A percentile compares a stretch with the other conserved stretches of the same genome.
Evolutionary conservation across 2,113 vertebrate species (phyloP).

Genomic region (Hydrolagus affinis): DNA sequence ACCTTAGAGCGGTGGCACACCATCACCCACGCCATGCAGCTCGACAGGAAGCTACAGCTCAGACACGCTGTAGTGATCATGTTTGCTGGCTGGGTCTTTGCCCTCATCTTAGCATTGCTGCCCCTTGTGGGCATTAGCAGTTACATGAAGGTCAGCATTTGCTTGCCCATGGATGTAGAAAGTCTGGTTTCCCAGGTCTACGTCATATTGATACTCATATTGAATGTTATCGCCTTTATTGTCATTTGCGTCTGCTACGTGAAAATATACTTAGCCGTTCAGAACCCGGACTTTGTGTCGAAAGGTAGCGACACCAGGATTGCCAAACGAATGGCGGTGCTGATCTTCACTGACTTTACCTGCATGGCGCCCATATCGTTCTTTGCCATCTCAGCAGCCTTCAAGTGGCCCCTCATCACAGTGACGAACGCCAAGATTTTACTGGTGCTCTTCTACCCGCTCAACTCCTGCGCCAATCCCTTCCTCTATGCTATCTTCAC

Average conservation of each 20-base stretch:
- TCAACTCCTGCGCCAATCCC: conserved; percentile 89
- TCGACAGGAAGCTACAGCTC: conserved; percentile 67
- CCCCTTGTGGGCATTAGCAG: conserved; percentile 80
- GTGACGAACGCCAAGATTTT: conserved; percentile 87
- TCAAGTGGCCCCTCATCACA: conserved; percentile 80
- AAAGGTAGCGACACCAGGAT: conserved; percentile 74
- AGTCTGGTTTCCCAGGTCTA: conserved; percentile 67
- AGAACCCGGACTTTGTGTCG: conserved; percentile 65
- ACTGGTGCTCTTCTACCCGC: conserved; percentile 83
- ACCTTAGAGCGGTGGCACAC: conserved; percentile 85
- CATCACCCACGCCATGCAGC: conserved; percentile 78
- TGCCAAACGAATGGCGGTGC: conserved; percentile 83
- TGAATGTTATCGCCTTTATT: conserved; percentile 72
- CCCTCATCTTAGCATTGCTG: conserved; percentile 64
- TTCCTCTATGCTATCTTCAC: conserved; percentile 90
- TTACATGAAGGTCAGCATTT: conserved; percentile 88
- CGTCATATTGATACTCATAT: conserved; percentile 63
- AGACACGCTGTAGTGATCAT: conserved; percentile 69
- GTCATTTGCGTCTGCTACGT: conserved; percentile 77
- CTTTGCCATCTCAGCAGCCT: conserved; percentile 84
- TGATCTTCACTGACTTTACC: conserved; percentile 88
- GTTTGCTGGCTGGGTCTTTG: conserved; percentile 73
- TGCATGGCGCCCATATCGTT: conserved; percentile 93
- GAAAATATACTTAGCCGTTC: conserved; percentile 75
- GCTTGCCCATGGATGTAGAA: conserved; percentile 88